Base-by-base conservation (phyloP, 2,113 vertebrate genomes). In the Bolborhynchus lineola region DNA sequence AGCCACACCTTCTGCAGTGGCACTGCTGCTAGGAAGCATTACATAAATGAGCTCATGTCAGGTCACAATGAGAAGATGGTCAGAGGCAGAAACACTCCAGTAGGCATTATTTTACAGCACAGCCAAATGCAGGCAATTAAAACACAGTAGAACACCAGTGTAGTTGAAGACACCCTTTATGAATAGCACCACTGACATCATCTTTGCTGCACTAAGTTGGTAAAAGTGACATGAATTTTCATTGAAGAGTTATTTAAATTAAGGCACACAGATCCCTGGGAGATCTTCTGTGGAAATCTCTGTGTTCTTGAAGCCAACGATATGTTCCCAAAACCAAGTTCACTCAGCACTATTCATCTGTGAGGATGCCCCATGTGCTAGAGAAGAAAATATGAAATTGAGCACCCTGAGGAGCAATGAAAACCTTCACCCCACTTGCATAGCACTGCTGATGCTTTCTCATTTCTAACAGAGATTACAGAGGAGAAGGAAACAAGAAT, bases 71-170 rank as follows among this genome's bases (percentile, higher is more conserved):
- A 90, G 60, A 92, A 90, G 85, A 88, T 19, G 57, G 64, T 88
- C 89, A 87, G 63, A 96, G 68, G 79, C 82, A 96, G 82, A 90
- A 97, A 75, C 71, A 81, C 88, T 93, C 71, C 63, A 86, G 87
- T 23, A 80, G 64, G 71, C 79, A 81, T 83, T 93, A 62, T 81
- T 91, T 94, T 94, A 60, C 50, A 69, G 63, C 72, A 74, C 44
- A 81, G 60, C 17, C 80, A 84, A 78, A 91, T 64, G 44, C 52
- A 68, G 60, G 64, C 26, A 31, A 21, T 53, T 83, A 21, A 53
- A 82, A 69, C 76, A 17, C 42, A 71, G 33, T 57, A 90, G 69
- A 93, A 80, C n/a, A 46, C 24, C 31, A 44, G 19, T 9, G 35
- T 71, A 39, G 46, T 42, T 91, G 20, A 49, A 82, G 52, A 53